Conservation (phyloP, 2,888 invertebrate genomes). For the Tachina grossa region DNA sequence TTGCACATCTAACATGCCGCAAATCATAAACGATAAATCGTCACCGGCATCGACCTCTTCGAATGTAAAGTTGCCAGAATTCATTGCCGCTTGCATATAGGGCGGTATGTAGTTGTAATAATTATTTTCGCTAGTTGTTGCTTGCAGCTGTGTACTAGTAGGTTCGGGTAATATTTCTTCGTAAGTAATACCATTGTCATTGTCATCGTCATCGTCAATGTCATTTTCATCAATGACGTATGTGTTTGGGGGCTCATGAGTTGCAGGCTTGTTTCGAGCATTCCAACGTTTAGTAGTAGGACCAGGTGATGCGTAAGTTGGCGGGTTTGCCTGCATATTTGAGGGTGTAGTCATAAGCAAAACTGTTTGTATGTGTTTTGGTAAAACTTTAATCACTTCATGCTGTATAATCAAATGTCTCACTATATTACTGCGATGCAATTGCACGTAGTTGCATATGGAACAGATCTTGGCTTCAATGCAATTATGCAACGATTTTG, state of each 20-base stretch:
- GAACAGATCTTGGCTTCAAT: constrained; percentile 86
- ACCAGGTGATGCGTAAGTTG: not conserved
- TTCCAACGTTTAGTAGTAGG: not conserved
- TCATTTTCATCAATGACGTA: constrained; percentile 54
- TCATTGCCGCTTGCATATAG: constrained; percentile 59
- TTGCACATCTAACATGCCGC: constrained; percentile 77
- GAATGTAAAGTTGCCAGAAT: constrained; percentile 54
- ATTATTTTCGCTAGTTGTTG: constrained; percentile 47
- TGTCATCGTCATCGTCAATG: constrained; percentile 33
- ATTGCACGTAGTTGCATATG: constrained; percentile 88
- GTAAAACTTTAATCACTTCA: constrained; percentile 66
- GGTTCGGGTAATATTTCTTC: constrained; percentile 43
- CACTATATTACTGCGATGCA: constrained; percentile 85
- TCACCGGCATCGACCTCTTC: constrained; percentile 72
- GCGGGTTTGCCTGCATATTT: not conserved
- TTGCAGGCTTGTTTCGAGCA: constrained; percentile 5
- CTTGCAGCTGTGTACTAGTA: constrained; percentile 3
- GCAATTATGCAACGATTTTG: constrained; percentile 66
- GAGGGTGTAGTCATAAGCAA: constrained; percentile 71
- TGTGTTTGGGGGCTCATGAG: not conserved
- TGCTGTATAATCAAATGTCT: constrained; percentile 84
- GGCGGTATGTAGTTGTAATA: constrained; percentile 67
- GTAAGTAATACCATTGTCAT: constrained; percentile 10
- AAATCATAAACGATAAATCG: constrained; percentile 77
- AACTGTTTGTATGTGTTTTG: constrained; percentile 73